Base-by-base conservation (phyloP, 2,888 invertebrate species). In the Phytoseiulus persimilis region DNA sequence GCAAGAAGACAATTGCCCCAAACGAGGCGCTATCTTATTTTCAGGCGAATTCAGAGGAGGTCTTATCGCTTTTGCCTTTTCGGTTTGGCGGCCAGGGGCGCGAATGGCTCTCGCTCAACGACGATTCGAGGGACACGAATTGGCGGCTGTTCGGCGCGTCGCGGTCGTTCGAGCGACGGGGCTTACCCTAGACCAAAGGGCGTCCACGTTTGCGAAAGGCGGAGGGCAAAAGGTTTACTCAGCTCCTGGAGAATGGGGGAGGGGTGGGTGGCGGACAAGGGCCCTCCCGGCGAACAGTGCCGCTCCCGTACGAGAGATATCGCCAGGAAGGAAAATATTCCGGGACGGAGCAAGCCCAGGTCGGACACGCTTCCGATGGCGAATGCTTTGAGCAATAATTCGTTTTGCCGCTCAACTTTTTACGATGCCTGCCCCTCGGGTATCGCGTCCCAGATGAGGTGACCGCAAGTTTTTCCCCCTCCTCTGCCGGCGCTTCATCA, bases 1-100 rank as follows among this genome's bases (percentile, higher is more conserved):
- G 65, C 18, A 65, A 65, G 65, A 28, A 65, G 65, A 65, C 65
- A 65, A 65, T 65, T 65, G 65, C 28, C 65, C 65, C 65, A 2
- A 65, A 65, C 65, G 65, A 65, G 65, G 65, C 65, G 65, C 65
- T 65, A 65, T 65, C 65, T 65, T 65, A 65, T 65, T 65, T 65
- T 65, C 65, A 65, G 65, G 65, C 18, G 18, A 65, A 65, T 65
- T 65, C 65, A 65, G 65, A 65, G 65, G 1, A 2, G 23, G 28
- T 28, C 65, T 65, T 65, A 65, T 65, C 65, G 5, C 65, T 28
- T 28, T 3, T 65, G 65, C 65, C 65, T 65, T 65, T 28, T 65
- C 18, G 65, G 9, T 65, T 65, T 23, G 28, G 5, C 39, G 39
- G 46, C 9, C 6, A 46, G 46, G 65, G 28, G 18, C 65, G 28